These are phyloP conservation scores for Chydorus sphaericus DNA, from an alignment of 2,888 invertebrate genomes.

Conservation along the genomic window DNA sequence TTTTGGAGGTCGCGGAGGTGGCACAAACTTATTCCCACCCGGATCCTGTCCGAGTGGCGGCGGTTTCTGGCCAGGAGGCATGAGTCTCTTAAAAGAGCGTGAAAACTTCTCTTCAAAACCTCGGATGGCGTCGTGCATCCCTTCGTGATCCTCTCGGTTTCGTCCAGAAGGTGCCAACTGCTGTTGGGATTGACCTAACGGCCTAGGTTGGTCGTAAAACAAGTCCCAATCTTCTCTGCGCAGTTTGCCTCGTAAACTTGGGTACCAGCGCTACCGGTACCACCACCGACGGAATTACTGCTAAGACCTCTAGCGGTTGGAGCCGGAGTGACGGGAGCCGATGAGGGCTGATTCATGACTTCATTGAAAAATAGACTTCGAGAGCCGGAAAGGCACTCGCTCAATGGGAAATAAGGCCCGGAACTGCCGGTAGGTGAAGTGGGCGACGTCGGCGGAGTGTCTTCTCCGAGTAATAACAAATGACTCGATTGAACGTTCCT, in stretches of 20 bases:
- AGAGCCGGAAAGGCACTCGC: slow-evolving; percentile 72
- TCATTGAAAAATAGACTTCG: slow-evolving; percentile 3
- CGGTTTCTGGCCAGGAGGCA: background rate
- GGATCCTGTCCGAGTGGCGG: background rate
- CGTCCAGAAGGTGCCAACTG: slow-evolving; percentile 34
- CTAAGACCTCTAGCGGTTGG: slow-evolving; percentile 5
- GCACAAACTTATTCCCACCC: slow-evolving; percentile 20
- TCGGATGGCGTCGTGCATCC: background rate
- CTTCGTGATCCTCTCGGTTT: slow-evolving; percentile 34
- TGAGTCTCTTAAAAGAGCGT: background rate
- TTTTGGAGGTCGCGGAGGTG: slow-evolving; percentile 63
- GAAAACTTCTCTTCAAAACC: slow-evolving; percentile 4
- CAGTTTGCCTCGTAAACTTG: slow-evolving; percentile 9
- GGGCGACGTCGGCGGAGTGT: slow-evolving; percentile 29
- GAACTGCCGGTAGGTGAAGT: slow-evolving; percentile 43
- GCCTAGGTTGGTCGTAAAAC: slow-evolving; percentile 26
- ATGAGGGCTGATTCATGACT: background rate
- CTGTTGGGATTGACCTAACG: slow-evolving; percentile 34
- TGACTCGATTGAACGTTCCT: background rate
- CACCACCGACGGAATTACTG: background rate
- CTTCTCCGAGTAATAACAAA: slow-evolving; percentile 12
- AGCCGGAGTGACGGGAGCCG: slow-evolving; percentile 12
- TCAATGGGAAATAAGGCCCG: slow-evolving; percentile 80
- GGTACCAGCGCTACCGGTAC: background rate
- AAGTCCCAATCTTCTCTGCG: slow-evolving; percentile 17